Conservation (phyloP, 2,797 vertebrate species). For the Vespertilio murinus region DNA sequence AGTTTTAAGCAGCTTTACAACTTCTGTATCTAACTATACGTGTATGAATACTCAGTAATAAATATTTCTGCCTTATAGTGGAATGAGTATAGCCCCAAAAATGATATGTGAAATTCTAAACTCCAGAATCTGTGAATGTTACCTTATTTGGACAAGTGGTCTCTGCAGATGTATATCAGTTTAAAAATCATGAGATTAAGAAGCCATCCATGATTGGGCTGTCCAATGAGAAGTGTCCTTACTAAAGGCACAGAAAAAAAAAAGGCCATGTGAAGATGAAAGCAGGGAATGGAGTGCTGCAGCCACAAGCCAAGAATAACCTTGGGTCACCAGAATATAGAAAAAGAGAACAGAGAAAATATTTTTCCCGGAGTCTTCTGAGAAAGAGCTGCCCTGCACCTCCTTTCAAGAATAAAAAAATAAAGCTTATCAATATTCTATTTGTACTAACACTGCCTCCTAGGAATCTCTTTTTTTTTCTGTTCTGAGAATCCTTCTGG, state of each 20-base stretch:
- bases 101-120: not conserved
- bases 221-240: not conserved
- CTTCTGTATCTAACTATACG: not conserved
- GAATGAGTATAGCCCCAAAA: not conserved
- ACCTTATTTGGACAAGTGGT: not conserved
- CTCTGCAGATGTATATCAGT: not conserved
- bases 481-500: not conserved
- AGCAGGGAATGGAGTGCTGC: not conserved
- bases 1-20: not conserved
- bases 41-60: not conserved
- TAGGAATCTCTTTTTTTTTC: not conserved
- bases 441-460: not conserved
- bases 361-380: not conserved
- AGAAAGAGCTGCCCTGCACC: not conserved
- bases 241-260: not conserved
- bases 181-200: not conserved
- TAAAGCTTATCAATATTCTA: not conserved
- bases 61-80: not conserved
- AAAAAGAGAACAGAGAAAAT: not conserved
- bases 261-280: not conserved
- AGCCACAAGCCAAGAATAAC: not conserved
- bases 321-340: not conserved
- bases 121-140: not conserved
- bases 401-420: not conserved
- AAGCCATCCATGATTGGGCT: not conserved